phyloP scores from a whole-genome alignment of 2,113 vertebrate genomes.

The Tenebrosternarchus preto region DNA sequence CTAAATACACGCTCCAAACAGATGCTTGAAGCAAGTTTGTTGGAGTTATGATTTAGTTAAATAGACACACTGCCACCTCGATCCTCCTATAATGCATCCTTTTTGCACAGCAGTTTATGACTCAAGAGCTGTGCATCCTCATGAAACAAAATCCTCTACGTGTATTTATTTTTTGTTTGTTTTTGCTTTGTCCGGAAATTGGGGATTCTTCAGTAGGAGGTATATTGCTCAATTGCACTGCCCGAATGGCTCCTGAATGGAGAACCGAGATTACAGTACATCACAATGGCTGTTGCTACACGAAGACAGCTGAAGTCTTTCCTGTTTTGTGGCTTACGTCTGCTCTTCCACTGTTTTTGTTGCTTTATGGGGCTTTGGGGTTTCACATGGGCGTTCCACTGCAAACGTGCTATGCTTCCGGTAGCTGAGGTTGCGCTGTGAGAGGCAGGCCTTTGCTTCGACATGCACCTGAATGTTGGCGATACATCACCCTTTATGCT shows the following conservation, averaged over 20 bases:
- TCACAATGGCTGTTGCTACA: conserved; percentile 8
- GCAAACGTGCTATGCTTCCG: conserved; percentile 59
- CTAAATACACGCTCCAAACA: too few relatives aligned
- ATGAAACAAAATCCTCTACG: background rate
- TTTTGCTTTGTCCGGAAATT: background rate
- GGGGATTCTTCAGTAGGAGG: background rate
- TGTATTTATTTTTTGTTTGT: background rate
- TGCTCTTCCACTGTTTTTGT: conserved; percentile 31
- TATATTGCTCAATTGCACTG: background rate
- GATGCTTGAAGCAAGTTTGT: too few relatives aligned
- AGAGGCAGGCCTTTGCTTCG: background rate
- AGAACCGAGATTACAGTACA: conserved; percentile 57
- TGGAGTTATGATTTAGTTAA: too few relatives aligned
- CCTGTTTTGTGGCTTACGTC: conserved; percentile 64
- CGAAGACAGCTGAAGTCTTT: conserved; percentile 58
- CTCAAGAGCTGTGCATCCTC: background rate
- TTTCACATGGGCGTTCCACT: conserved; percentile 44
- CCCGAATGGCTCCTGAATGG: conserved; percentile 8
- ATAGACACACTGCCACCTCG: too few relatives aligned
- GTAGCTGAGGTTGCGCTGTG: conserved; percentile 25
- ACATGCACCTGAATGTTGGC: background rate
- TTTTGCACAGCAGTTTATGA: too few relatives aligned
- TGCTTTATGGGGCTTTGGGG: conserved; percentile 31
- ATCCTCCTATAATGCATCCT: too few relatives aligned
- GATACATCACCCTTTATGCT: background rate